Conservation (phyloP, 2,797 vertebrate genomes). For the Ptychobarbus kaznakovi region DNA sequence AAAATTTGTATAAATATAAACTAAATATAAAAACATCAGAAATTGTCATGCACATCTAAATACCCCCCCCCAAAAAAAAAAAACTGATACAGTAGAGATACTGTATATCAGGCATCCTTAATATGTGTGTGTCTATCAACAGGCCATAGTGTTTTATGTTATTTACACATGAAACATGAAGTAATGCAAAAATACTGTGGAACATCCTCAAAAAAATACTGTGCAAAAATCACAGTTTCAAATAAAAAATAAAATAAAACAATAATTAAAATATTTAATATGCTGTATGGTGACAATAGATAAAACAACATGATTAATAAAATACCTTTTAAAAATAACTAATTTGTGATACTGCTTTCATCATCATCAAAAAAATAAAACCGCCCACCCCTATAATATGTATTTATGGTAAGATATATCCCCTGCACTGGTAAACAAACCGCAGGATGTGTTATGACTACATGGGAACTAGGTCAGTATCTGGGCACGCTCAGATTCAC, state of each 20-base stretch:
- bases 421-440: slow-evolving; percentile 66
- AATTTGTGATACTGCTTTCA: background rate
- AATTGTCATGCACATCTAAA: background rate
- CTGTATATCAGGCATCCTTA: background rate
- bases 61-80: background rate
- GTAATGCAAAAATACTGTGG: background rate
- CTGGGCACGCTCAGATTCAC: slow-evolving; percentile 69
- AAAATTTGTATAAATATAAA: background rate
- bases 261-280: background rate
- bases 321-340: background rate
- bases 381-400: background rate
- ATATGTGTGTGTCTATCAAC: background rate
- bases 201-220: background rate
- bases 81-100: background rate
- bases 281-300: background rate
- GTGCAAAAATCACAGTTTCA: background rate
- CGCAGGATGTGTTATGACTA: slow-evolving; percentile 69
- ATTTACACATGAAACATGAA: background rate
- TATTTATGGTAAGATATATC: slow-evolving; percentile 6
- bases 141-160: background rate
- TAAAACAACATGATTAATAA: background rate
- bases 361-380: background rate
- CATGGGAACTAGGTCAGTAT: slow-evolving; percentile 81
- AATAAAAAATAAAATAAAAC: background rate
- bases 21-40: background rate